phyloP scores from a whole-genome alignment of 2,888 invertebrate genomes.

The Flexamia atlantica region DNA sequence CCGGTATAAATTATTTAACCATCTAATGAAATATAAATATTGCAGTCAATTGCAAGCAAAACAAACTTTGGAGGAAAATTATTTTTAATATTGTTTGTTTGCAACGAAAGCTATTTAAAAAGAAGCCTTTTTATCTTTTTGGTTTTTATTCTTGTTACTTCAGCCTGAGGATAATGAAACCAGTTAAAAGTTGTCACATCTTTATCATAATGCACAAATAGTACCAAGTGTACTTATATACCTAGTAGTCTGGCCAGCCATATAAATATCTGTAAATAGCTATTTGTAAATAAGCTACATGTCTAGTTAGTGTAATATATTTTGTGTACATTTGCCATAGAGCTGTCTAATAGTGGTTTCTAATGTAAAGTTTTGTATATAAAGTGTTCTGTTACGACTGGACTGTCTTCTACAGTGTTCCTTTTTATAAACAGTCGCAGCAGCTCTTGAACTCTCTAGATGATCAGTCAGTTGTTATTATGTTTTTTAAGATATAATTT shows the following conservation, averaged over 20 bases:
- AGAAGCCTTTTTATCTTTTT: too few relatives aligned
- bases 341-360: slow-evolving; percentile 28
- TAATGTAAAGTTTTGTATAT: slow-evolving; percentile 57
- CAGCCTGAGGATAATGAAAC: neutral
- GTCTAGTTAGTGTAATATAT: slow-evolving; percentile 41
- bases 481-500: slow-evolving; percentile 47
- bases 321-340: slow-evolving; percentile 33
- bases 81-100: too few relatives aligned
- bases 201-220: slow-evolving; percentile 38
- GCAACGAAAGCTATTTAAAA: too few relatives aligned
- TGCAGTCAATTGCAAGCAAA: too few relatives aligned
- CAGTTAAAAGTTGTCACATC: neutral
- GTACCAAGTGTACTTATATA: slow-evolving; percentile 49
- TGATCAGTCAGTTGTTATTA: slow-evolving; percentile 37
- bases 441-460: neutral
- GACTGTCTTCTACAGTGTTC: slow-evolving; percentile 33
- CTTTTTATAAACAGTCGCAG: slow-evolving; percentile 30
- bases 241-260: neutral
- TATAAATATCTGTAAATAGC: slow-evolving; percentile 48
- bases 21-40: too few relatives aligned
- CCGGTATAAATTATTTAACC: too few relatives aligned
- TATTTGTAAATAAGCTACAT: slow-evolving; percentile 44
- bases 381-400: slow-evolving; percentile 29
- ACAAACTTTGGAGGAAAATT: too few relatives aligned
- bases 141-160: too few relatives aligned